Conservation (phyloP, 2,888 invertebrate species). For the Kuschelorhynchus macadamiae region DNA sequence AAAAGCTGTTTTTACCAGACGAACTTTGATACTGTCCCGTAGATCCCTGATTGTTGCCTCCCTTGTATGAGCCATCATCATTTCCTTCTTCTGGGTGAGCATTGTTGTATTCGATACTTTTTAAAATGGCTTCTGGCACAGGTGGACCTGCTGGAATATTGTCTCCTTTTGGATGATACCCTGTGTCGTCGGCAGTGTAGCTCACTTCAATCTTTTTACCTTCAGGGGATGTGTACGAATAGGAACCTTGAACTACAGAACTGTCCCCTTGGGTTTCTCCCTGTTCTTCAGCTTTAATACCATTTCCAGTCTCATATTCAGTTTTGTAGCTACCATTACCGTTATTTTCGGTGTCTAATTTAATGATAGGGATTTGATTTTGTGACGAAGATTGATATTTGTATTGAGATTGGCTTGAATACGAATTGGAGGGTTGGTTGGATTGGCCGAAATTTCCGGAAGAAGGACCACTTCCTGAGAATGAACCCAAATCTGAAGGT, state of each 20-base stretch:
- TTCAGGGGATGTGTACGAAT: slow-evolving; percentile 62
- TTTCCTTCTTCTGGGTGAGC: slow-evolving; percentile 45
- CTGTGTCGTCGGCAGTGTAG: slow-evolving; percentile 73
- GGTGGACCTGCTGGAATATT: slow-evolving; percentile 74
- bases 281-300: slow-evolving; percentile 67
- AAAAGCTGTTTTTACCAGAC: not conserved
- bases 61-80: slow-evolving; percentile 36
- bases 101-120: slow-evolving; percentile 58
- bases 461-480: not conserved
- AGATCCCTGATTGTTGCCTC: not conserved
- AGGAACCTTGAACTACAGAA: slow-evolving; percentile 60
- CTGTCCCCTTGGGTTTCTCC: slow-evolving; percentile 57
- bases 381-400: slow-evolving; percentile 25
- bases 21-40: slow-evolving; percentile 13
- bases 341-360: slow-evolving; percentile 60
- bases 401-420: slow-evolving; percentile 40
- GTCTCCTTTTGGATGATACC: slow-evolving; percentile 71
- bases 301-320: slow-evolving; percentile 74
- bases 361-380: slow-evolving; percentile 58
- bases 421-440: slow-evolving; percentile 38
- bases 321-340: slow-evolving; percentile 60
- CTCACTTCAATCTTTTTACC: slow-evolving; percentile 57
- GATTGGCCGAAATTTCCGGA: not conserved
- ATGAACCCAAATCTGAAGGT: too few relatives aligned
- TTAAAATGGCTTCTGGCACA: slow-evolving; percentile 73